Percentiles rank a stretch among this genome's conserved stretches.
phyloP scores from a whole-genome alignment of 2,888 invertebrate genomes.

The Pecten maximus region DNA sequence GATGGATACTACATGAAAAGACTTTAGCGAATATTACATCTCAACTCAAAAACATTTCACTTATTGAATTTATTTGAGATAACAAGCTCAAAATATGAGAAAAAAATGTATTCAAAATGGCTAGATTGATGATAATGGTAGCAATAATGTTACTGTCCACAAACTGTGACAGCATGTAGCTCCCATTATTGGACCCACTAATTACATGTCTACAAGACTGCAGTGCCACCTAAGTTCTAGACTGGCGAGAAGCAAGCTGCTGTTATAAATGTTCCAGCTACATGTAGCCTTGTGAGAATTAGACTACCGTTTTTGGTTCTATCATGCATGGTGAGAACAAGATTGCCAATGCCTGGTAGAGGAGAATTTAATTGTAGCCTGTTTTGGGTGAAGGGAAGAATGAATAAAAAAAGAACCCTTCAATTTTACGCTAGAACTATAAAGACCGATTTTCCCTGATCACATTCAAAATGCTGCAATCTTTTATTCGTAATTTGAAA shows the following conservation, averaged over 20 bases:
- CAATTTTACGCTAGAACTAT: neutral
- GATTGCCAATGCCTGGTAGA: neutral
- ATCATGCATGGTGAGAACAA: neutral
- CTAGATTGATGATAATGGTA: too few relatives aligned
- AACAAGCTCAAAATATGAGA: too few relatives aligned
- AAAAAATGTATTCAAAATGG: too few relatives aligned
- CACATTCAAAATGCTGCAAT: neutral
- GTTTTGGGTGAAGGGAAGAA: neutral
- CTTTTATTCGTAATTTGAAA: conserved; percentile 17
- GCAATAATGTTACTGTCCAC: too few relatives aligned
- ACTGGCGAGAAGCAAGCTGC: neutral
- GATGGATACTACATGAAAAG: too few relatives aligned
- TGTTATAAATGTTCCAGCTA: neutral
- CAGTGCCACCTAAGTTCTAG: neutral
- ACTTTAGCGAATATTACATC: too few relatives aligned
- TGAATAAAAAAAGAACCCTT: neutral
- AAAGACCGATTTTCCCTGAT: neutral
- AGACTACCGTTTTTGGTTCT: neutral
- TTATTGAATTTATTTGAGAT: too few relatives aligned
- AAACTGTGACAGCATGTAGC: too few relatives aligned
- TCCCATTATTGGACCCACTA: too few relatives aligned
- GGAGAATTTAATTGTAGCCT: neutral
- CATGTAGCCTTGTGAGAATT: neutral
- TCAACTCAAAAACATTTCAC: too few relatives aligned
- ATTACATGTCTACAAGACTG: too few relatives aligned